A percentile compares a stretch with the other conserved stretches of the same genome.
Conservation (phyloP, 2,888 invertebrate species). For the Petrolisthes manimaculis region DNA sequence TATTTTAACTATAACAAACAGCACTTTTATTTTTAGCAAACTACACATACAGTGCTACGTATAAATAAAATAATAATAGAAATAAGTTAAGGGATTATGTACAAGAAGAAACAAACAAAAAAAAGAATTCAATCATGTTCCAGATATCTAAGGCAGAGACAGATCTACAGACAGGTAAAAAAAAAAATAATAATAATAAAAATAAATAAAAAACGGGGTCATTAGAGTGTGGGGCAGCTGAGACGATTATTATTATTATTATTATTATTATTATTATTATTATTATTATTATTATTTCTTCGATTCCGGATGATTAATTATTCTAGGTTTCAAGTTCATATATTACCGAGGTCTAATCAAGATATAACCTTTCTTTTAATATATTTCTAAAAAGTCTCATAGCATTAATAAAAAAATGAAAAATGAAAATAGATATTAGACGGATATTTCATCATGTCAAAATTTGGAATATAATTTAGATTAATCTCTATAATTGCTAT, state of each 20-base stretch:
- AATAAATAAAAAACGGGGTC: background rate
- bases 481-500: too few species aligned
- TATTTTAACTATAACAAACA: background rate
- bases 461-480: too few species aligned
- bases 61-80: background rate
- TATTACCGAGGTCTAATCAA: conserved; percentile 35
- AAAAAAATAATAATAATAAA: background rate
- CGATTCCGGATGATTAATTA: conserved; percentile 65
- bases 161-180: background rate
- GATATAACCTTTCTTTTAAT: too few species aligned
- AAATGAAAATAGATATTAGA: too few species aligned
- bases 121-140: background rate
- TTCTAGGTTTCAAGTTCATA: conserved; percentile 65
- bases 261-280: conserved; percentile 56
- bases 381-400: too few species aligned
- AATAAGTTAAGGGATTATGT: background rate
- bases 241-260: too few species aligned
- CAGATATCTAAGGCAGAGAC: background rate
- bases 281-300: conserved; percentile 64
- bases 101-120: background rate
- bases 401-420: too few species aligned
- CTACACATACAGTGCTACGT: background rate
- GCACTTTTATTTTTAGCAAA: background rate
- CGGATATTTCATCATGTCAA: too few species aligned
- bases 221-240: too few species aligned